Conservation (phyloP, 37 sponge, comb jelly and placozoan genomes). For the Tethya wilhelma region DNA sequence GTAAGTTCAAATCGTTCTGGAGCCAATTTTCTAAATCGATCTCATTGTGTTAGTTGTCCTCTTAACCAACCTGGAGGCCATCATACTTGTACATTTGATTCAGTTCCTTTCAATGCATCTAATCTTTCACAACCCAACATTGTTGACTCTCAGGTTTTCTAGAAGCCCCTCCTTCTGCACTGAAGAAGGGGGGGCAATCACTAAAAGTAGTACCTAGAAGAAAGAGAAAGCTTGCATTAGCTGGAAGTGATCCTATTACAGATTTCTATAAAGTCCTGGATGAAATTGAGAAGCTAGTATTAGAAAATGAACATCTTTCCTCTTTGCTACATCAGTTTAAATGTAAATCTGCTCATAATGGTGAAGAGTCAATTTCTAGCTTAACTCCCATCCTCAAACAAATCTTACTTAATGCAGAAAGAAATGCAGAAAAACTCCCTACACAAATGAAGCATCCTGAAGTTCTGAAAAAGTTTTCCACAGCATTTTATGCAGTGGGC, state of each 20-base stretch:
- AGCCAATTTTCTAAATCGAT: too few relatives aligned
- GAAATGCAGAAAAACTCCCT: conserved; percentile 18
- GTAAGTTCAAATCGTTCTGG: too few relatives aligned
- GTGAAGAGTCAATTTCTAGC: background rate
- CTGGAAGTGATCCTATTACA: background rate
- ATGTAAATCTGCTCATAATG: background rate
- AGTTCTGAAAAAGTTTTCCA: conserved; percentile 51
- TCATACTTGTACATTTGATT: too few relatives aligned
- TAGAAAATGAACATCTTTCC: conserved; percentile 9
- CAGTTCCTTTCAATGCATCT: too few relatives aligned
- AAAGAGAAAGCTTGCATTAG: background rate
- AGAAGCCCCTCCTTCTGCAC: conserved; percentile 21
- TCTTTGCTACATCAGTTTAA: background rate
- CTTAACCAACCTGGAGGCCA: too few relatives aligned
- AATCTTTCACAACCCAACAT: too few relatives aligned
- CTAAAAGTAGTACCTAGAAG: background rate
- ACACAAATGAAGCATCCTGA: conserved; percentile 25
- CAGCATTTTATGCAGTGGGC: conserved; percentile 53
- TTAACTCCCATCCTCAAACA: conserved; percentile 25
- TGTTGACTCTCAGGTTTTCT: background rate
- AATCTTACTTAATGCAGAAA: conserved; percentile 33
- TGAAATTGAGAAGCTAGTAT: background rate
- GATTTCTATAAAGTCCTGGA: conserved; percentile 3
- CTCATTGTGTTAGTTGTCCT: too few relatives aligned
- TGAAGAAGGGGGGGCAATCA: background rate